Conservation (phyloP, 2,797 vertebrate genomes). For the Centropyge bicolor region DNA sequence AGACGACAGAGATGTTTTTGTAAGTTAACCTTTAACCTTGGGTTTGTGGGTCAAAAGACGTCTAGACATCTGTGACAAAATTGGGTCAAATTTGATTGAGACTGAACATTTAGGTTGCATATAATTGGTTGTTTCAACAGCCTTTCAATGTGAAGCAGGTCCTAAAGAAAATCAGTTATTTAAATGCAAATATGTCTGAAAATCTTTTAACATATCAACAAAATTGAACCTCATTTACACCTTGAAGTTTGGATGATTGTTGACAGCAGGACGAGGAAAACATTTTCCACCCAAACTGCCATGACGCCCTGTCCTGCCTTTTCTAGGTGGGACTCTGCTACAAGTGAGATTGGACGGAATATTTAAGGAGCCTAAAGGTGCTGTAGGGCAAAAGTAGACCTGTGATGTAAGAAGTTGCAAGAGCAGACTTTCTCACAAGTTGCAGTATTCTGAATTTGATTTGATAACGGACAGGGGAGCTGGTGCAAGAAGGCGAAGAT, state of each 20-base stretch:
- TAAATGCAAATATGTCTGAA: neutral
- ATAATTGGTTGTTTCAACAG: neutral
- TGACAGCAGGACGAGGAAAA: neutral
- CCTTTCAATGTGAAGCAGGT: neutral
- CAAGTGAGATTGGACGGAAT: conserved; percentile 21
- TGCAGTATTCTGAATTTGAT: conserved; percentile 38
- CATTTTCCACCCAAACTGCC: neutral
- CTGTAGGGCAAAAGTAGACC: conserved; percentile 33
- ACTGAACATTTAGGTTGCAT: neutral
- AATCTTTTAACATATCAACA: neutral
- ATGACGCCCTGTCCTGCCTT: neutral
- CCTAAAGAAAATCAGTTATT: neutral
- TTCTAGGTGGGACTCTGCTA: conserved; percentile 14
- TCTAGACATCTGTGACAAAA: neutral
- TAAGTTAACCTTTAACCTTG: neutral
- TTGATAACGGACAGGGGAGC: conserved; percentile 22
- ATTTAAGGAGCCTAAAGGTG: conserved; percentile 30
- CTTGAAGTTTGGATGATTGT: neutral
- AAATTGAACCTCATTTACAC: neutral
- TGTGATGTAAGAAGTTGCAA: conserved; percentile 75
- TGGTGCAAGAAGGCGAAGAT: conserved; percentile 45
- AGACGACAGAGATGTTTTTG: too few species aligned
- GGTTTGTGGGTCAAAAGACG: neutral
- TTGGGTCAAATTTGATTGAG: neutral
- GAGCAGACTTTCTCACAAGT: conserved; percentile 19